Evolutionary conservation across 1,140 invertebrate genomes (phyloP), one percentile per base, ranked within the genome.

Genomic region (Diprion similis): DNA sequence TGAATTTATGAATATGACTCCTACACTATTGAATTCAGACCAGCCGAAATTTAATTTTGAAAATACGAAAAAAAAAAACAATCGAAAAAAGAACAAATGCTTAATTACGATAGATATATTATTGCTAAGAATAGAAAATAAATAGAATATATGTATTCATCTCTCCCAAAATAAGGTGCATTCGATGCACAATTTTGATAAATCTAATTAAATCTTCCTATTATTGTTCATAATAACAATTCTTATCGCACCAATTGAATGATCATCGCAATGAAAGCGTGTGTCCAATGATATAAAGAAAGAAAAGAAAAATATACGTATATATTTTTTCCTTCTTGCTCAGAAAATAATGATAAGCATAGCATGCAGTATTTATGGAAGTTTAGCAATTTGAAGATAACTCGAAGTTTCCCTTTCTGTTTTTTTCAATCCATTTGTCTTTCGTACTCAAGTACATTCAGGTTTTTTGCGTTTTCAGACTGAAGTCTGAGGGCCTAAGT

Each of bases 21-120:
- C 70, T 82, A 79, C 81, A 79, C 82, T 86, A 86, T 80, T 82
- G 84, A 86, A 86, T 86, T 86, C 85, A 86, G 85, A 86, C 84
- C 85, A 86, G 85, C 85, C 85, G 85, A 86, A 86, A 86, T 85
- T 81, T 84, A 71, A 83, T 85, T 84, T 79, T 79, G 77, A 75
- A 59, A 15, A 15, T 59, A 17, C 51, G n/a, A 59, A 13, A 59
- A 59, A 71, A 72, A 76, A 79, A 79, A 77, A 73, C 72, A 78
- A 76, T 77, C 15, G 59, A 64, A 64, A 18, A 64, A 64, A 15
- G 59, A 15, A 79, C 75, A 81, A 79, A 81, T 79, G 81, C 81
- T 74, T 82, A 79, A 82, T 80, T 77, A 75, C 77, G 81, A 82
- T 79, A 78, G 78, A 81, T 81, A 84, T 78, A 73, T 79, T 77